Percentiles rank a stretch among this genome's conserved stretches.
These are phyloP conservation scores for Lasioglossum calceatum DNA, from an alignment of 2,888 invertebrate species.

Conservation along the genomic window DNA sequence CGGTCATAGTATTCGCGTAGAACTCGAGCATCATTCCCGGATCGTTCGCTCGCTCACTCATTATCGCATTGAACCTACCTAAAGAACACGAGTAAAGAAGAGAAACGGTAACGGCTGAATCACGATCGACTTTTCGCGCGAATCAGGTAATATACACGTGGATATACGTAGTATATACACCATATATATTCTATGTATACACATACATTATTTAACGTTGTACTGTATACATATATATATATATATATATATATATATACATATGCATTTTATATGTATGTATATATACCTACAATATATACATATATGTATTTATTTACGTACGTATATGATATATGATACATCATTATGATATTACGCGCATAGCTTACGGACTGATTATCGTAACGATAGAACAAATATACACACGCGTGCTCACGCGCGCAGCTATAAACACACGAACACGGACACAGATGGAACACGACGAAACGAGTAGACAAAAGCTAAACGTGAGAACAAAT, in stretches of 20 bases:
- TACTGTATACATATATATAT: conserved; percentile 66
- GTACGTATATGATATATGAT: conserved; percentile 71
- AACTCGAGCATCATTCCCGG: conserved; percentile 43
- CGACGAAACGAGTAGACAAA: conserved; percentile 21
- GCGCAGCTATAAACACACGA: not conserved
- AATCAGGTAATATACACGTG: conserved; percentile 75
- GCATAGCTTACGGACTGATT: conserved; percentile 84
- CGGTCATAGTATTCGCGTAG: not conserved
- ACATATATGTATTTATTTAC: conserved; percentile 66
- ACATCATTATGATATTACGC: conserved; percentile 77
- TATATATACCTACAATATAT: conserved; percentile 58
- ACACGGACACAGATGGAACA: not conserved
- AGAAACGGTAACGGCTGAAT: conserved; percentile 68
- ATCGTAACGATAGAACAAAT: conserved; percentile 75
- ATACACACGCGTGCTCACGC: not conserved
- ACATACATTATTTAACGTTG: conserved; percentile 57
- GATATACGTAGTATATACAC: conserved; percentile 63
- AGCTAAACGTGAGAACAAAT: conserved; percentile 13
- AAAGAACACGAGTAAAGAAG: conserved; percentile 32
- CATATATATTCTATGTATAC: conserved; percentile 37
- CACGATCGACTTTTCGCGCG: conserved; percentile 73
- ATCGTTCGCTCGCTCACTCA: conserved; percentile 70
- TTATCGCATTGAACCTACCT: conserved; percentile 69
- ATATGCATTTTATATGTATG: conserved; percentile 63
- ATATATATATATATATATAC: conserved; percentile 59